Evolutionary conservation across 2,888 invertebrate species (phyloP), one percentile per base, ranked within the genome.

Genomic region (Lamproptera curius): DNA sequence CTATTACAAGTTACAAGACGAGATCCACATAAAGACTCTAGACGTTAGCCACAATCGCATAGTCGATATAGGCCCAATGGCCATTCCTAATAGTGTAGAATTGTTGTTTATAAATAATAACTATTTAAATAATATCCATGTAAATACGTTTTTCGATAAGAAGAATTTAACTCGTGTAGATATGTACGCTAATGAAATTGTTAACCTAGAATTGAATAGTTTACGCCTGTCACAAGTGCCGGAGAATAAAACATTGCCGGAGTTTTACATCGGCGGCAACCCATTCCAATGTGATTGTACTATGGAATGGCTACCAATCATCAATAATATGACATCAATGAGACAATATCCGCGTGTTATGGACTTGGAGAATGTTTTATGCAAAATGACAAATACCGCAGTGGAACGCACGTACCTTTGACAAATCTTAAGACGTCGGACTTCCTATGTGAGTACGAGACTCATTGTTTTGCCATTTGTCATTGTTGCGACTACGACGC

Each of bases 401-500:
- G 95, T 63, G 91, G 93, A 67, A 92, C 93, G 42, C 92, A 95
- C 70, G 91, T 95, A 73, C 91, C 94, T 53, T 89, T 96, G 62
- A 91, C 93, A 56, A 91, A 92, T 55, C 92, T 96, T 23, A 92
- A 92, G 62, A 90, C 94, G 46, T 91, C 94, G 56, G 95, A 97
- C 78, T 97, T 97, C 84, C 90, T 97, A 63, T 97, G 97, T 86
- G 93, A 93, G 65, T 97, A 97, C 88, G 94, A 95, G 71, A 93
- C 94, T 44, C 96, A 97, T 82, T 98, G 98, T 85, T 97, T 97
- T 79, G 95, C 97, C 33, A 90, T 96, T 42, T 98, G 98, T 81
- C 96, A 96, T 75, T 98, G 98, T 82, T 98, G 98, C 82, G 97
- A 97, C 74, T 97, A 96, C 74, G 97, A 97, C 73, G 95, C 95